Evolutionary conservation across 2,888 invertebrate genomes (phyloP).

Genomic region (Acanthosepion lycidas): DNA sequence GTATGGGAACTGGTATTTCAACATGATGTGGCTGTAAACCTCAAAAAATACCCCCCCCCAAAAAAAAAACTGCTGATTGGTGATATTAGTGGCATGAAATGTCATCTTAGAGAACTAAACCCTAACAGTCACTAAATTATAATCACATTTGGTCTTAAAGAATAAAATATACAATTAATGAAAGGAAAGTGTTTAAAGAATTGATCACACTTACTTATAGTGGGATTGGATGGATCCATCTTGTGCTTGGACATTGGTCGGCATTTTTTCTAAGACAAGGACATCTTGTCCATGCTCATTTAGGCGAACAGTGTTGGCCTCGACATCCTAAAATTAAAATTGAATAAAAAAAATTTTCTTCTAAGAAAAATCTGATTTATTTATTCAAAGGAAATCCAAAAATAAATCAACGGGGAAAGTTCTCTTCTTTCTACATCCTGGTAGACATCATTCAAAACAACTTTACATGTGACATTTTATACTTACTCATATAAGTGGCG

Average conservation of each 20-base stretch:
- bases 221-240: slow-evolving; percentile 76
- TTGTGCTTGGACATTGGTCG: slow-evolving; percentile 65
- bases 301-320: slow-evolving; percentile 88
- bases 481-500: background rate
- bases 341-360: background rate
- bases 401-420: background rate
- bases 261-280: slow-evolving; percentile 83
- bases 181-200: background rate
- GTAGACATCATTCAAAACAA: background rate
- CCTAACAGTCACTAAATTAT: too few relatives aligned
- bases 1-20: too few relatives aligned
- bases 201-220: slow-evolving; percentile 79
- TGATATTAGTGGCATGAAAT: too few relatives aligned
- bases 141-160: too few relatives aligned
- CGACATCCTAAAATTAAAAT: slow-evolving; percentile 80
- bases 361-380: background rate
- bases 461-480: background rate
- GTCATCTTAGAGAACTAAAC: too few relatives aligned
- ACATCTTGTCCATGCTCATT: slow-evolving; percentile 90
- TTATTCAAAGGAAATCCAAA: background rate
- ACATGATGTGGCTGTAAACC: too few relatives aligned
- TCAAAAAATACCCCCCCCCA: too few relatives aligned
- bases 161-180: too few relatives aligned
- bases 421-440: background rate
- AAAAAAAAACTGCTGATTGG: too few relatives aligned